Evolutionary conservation across 2,888 invertebrate genomes (phyloP), one percentile per base, ranked within the genome.

Genomic region (Ditula angustiorana): DNA sequence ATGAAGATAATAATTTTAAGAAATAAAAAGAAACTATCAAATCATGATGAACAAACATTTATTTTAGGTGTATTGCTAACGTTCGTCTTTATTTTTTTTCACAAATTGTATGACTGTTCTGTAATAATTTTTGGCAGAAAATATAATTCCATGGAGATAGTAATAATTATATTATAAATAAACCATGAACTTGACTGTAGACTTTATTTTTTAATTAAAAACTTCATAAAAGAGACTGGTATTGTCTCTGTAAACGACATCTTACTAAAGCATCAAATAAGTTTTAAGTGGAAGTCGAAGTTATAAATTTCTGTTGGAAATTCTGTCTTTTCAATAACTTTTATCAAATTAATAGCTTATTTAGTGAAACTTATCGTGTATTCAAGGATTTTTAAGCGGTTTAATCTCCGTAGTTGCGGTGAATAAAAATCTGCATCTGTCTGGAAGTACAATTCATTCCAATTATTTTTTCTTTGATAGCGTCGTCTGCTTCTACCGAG

Each of bases 391-490:
- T n/a, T 37, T 24, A 24, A 35, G n/a, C 28, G 1, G 19, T 21
- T 16, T 5, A 11, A 16, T 26, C 26, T 41, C 41, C 11, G 1
- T 24, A 19, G 16, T n/a, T n/a, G n/a, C 10, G 10, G 8, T 2
- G 16, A 19, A 19, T 19, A 37, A 33, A 13, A 37, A 41, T 10
- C 41, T 41, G 23, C 37, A 30, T 50, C 47, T 0, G 37, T 50
- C n/a, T 57, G 57, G 50, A 57, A 33, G 30, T 49, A 56, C 52
- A 46, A 44, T 56, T 33, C 13, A 2, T 41, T 44, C 58, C 44
- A 63, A 59, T 59, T 53, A 53, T 47, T 53, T 59, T 64, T 59
- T 21, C 49, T 57, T 62, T 50, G 49, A 37, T 50, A 24, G 52
- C 21, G n/a, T 58, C 41, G 52, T 13, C 26, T 28, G 30, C 21